These are phyloP conservation scores for Gobiocypris rarus DNA, from an alignment of 2,113 vertebrate genomes.

Conservation along the genomic window DNA sequence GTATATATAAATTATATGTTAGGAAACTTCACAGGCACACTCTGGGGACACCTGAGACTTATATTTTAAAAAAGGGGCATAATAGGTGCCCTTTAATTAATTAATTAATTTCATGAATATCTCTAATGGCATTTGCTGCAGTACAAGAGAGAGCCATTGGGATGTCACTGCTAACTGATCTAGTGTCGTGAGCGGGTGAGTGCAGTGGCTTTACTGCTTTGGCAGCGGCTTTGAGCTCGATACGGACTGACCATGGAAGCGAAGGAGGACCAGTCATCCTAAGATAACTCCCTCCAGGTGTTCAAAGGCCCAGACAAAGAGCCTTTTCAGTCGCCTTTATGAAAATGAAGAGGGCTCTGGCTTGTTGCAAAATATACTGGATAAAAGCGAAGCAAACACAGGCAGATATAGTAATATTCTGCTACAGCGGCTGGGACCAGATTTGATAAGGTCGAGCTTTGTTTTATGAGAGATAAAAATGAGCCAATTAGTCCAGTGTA, in stretches of 20 bases:
- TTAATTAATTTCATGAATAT: not conserved
- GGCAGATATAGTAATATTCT: conserved; percentile 78
- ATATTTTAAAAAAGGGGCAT: no score
- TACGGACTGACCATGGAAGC: conserved; percentile 33
- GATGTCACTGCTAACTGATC: not conserved
- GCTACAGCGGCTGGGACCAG: conserved; percentile 75
- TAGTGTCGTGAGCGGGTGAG: not conserved
- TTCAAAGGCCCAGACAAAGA: conserved; percentile 85
- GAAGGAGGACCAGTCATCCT: conserved; percentile 53
- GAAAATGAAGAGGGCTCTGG: conserved; percentile 80
- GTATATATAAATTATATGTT: no score
- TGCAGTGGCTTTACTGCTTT: not conserved
- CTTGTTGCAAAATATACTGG: conserved; percentile 78
- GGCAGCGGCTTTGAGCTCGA: conserved; percentile 27
- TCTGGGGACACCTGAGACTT: no score
- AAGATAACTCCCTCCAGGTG: conserved; percentile 87
- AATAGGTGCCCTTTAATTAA: no score
- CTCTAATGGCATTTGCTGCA: not conserved
- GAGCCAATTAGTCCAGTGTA: not conserved
- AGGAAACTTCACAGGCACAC: no score
- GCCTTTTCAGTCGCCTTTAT: conserved; percentile 83
- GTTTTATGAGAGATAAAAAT: conserved; percentile 16
- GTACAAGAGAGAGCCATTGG: not conserved
- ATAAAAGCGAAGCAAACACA: conserved; percentile 69
- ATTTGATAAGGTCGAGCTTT: conserved; percentile 54